A percentile compares a stretch with the other conserved stretches of the same genome.
Conservation (phyloP, 2,888 invertebrate species). For the Alsophila aescularia region DNA sequence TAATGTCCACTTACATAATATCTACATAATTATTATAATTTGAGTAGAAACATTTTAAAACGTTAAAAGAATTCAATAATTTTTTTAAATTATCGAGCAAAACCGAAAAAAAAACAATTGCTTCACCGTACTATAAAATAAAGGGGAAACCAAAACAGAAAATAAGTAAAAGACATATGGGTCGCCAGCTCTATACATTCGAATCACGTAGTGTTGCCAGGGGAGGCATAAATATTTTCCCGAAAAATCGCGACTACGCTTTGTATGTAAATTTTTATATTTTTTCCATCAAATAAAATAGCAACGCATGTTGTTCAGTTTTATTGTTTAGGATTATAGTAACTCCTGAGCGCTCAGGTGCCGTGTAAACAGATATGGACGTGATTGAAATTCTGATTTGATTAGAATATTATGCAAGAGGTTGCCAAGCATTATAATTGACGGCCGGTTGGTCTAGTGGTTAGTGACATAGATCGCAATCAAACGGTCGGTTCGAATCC, state of each 20-base stretch:
- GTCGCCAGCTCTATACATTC: conserved; percentile 61
- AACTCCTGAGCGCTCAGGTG: conserved; percentile 56
- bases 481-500: too few species aligned
- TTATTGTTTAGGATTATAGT: conserved; percentile 67
- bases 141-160: conserved; percentile 43
- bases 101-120: conserved; percentile 49
- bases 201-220: conserved; percentile 74
- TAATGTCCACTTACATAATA: too few species aligned
- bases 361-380: conserved; percentile 13
- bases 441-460: too few species aligned
- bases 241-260: conserved; percentile 67
- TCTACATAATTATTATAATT: too few species aligned
- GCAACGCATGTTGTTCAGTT: conserved; percentile 59
- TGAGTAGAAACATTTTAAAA: too few species aligned
- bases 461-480: too few species aligned
- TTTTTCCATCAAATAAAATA: conserved; percentile 63
- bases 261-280: conserved; percentile 79
- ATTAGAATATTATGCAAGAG: conserved; percentile 2
- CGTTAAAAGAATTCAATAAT: too few species aligned
- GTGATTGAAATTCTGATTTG: conserved; percentile 15
- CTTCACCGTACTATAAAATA: conserved; percentile 44
- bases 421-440: neutral
- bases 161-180: conserved; percentile 60
- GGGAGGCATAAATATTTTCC: conserved; percentile 77
- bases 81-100: neutral